Evolutionary conservation across 1,140 invertebrate species (phyloP).

Genomic region (Conus ventricosus): DNA sequence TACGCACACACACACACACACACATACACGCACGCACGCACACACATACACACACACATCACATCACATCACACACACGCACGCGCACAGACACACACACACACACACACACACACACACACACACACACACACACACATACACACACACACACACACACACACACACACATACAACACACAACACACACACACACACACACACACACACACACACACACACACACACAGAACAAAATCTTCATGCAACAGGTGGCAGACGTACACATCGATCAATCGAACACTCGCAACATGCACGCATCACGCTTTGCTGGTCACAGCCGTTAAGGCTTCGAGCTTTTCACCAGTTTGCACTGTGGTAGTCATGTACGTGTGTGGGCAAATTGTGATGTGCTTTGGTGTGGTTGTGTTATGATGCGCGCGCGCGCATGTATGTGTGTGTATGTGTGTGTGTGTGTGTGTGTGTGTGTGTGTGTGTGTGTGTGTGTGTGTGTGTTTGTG

Average conservation of each 20-base stretch:
- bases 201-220: constrained; percentile 13
- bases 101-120: too few species aligned
- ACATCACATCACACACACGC: background rate
- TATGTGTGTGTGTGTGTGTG: constrained; percentile 17
- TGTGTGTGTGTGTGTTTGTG: too few species aligned
- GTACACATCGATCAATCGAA: too few species aligned
- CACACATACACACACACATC: background rate
- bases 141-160: constrained; percentile 1
- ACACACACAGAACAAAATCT: background rate
- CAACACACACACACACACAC: too few species aligned
- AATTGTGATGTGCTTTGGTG: too few species aligned
- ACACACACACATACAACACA: constrained; percentile 18
- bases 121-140: background rate
- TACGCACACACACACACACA: constrained; percentile 12
- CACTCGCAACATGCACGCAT: too few species aligned
- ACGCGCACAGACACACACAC: background rate
- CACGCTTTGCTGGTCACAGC: too few species aligned
- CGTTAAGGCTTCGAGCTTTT: too few species aligned
- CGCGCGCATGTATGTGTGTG: background rate
- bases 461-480: constrained; percentile 3
- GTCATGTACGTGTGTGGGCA: too few species aligned
- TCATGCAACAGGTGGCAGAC: too few species aligned
- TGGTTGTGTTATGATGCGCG: too few species aligned
- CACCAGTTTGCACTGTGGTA: too few species aligned
- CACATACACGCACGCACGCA: constrained; percentile 8